A percentile compares a stretch with the other conserved stretches of the same genome.
phyloP scores from a whole-genome alignment of 1,140 invertebrate genomes.

The Tachypleus tridentatus region DNA sequence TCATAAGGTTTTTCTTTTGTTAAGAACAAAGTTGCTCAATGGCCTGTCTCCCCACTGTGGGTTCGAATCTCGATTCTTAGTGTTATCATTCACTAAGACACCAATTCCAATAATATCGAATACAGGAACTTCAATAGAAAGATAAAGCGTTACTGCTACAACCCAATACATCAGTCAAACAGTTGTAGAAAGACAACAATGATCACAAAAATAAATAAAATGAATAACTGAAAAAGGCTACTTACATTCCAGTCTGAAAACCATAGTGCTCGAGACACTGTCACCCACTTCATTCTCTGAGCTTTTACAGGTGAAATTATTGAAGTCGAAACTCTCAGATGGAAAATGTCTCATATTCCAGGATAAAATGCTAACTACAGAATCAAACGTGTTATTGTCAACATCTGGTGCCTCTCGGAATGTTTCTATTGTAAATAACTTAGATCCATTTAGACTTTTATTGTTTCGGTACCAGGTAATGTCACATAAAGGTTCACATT shows the following conservation, averaged over 20 bases:
- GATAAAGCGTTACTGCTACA: too few species aligned
- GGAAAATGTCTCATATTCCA: slow-evolving; percentile 53
- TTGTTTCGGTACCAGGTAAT: slow-evolving; percentile 66
- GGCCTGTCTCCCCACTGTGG: too few species aligned
- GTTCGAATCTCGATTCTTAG: too few species aligned
- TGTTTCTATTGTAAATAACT: slow-evolving; percentile 41
- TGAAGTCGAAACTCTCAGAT: slow-evolving; percentile 48
- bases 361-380: slow-evolving; percentile 63
- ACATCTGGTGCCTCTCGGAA: slow-evolving; percentile 41
- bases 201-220: too few species aligned
- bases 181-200: too few species aligned
- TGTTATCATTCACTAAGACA: too few species aligned
- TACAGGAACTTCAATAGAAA: too few species aligned
- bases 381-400: slow-evolving; percentile 63
- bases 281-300: slow-evolving; percentile 53
- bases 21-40: too few species aligned
- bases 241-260: slow-evolving; percentile 72
- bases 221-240: too few species aligned
- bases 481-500: slow-evolving; percentile 66
- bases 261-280: slow-evolving; percentile 61
- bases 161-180: too few species aligned
- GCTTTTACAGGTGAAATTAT: slow-evolving; percentile 70
- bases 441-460: slow-evolving; percentile 15
- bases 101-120: too few species aligned
- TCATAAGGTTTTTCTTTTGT: too few species aligned